Evolutionary conservation across 2,113 vertebrate species (phyloP), one percentile per base, ranked within the genome.

Genomic region (Galeopterus variegatus): DNA sequence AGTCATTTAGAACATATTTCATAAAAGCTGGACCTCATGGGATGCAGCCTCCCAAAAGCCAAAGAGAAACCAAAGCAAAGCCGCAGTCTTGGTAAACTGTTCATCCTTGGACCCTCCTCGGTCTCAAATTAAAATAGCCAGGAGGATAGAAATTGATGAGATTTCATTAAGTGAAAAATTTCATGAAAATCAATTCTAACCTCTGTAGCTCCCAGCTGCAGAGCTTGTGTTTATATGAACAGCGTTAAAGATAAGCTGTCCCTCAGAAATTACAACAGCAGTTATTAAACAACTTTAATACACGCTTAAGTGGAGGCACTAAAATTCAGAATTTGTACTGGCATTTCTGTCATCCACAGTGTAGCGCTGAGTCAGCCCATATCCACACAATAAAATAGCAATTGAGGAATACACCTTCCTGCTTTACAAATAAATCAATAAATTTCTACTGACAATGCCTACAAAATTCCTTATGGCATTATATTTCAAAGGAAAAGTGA

Each of bases 91-190:
- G 45, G 7, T 64, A 65, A 83, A 12, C n/a, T 26, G 26, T 45
- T 73, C 90, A 33, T 36, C 88, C 64, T 77, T n/a, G 28, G 75
- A 52, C 65, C 64, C 90, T 90, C 86, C 79, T 85, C 15, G 0
- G 54, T 76, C 48, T 28, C 93, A 24, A 92, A 91, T 69, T 85
- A 58, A 94, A 96, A 89, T 5, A 95, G 52, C 80, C 76, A 28
- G 75, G 54, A 94, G 90, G 94, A 36, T 1, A 7, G 41, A 84
- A 84, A 96, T 1, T 77, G 81, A 94, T 90, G 94, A 84, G 84
- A 93, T 88, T 90, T 84, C 88, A 93, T 64, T 92, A 96, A 92
- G 73, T 50, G 80, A 80, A 94, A 95, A 90, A 62, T 48, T 50
- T 90, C 88, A 69, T 12, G 62, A 88, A 93, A 95, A 93, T 85